Base-by-base conservation (phyloP, 2,797 vertebrate genomes). In the Gymnoscopelus microlampas region DNA sequence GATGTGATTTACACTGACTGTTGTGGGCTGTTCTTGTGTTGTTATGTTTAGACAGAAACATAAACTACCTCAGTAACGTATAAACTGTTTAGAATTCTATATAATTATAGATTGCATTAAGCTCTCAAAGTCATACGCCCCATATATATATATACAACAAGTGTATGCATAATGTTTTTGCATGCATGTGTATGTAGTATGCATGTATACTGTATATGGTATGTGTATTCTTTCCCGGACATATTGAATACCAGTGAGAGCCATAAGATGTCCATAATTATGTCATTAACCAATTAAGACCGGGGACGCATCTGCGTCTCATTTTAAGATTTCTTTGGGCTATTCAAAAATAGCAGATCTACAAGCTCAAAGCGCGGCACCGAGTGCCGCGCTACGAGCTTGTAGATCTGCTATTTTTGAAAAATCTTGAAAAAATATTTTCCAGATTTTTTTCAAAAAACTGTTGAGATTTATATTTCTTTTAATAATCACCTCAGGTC, bases 231-330 rank as follows among this genome's bases (percentile, higher is more conserved):
- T 63, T 64, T 82, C 48, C 67, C 72, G 63, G 57, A 32, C 65
- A 77, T 81, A 71, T 54, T 66, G 63, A 79, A 79, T 83, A 80
- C 87, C 86, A 83, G 80, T 78, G 80, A 79, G 84, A 85, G 80
- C 76, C 73, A 62, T 80, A 78, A 71, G 72, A 70, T 57, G 1
- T 66, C 80, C 74, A 83, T 91, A 85, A 93, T 87, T 87, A 86
- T 88, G 76, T 78, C 85, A 87, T 89, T 87, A n/a, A n/a, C n/a
- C n/a, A n/a, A n/a, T n/a, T n/a, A n/a, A n/a, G n/a, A n/a, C n/a
- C n/a, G n/a, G n/a, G n/a, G n/a, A n/a, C n/a, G n/a, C n/a, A n/a
- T n/a, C n/a, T n/a, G n/a, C n/a, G n/a, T n/a, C n/a, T n/a, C n/a
- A n/a, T n/a, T n/a, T n/a, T n/a, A n/a, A n/a, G n/a, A n/a, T n/a